These are phyloP conservation scores for Diadegma fenestrale DNA, from an alignment of 2,888 invertebrate species.

Conservation along the genomic window DNA sequence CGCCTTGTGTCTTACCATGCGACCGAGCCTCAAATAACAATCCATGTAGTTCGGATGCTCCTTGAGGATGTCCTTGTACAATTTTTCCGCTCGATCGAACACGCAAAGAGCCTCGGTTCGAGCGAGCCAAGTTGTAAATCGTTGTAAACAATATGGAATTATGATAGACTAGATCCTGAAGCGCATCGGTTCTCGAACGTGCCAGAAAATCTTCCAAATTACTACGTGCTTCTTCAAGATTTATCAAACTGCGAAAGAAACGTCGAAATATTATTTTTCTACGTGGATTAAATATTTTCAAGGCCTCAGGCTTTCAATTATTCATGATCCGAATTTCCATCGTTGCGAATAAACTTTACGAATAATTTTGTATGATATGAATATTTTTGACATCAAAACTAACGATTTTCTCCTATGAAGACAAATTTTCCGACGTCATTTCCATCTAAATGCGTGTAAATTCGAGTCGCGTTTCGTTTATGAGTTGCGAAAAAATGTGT, in stretches of 20 bases:
- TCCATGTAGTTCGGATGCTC: conserved; percentile 99
- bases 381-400: too few relatives aligned
- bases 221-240: conserved; percentile 93
- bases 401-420: too few relatives aligned
- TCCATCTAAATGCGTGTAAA: too few relatives aligned
- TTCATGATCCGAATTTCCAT: too few relatives aligned
- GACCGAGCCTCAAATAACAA: conserved; percentile 95
- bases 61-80: conserved; percentile 98
- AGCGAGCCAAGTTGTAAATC: conserved; percentile 97
- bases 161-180: conserved; percentile 97
- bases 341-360: too few relatives aligned
- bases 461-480: too few relatives aligned
- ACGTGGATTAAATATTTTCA: background rate
- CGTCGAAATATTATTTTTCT: background rate
- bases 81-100: conserved; percentile 97
- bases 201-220: conserved; percentile 94
- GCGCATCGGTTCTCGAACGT: conserved; percentile 92
- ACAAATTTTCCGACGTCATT: too few relatives aligned
- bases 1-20: conserved; percentile 99
- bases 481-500: too few relatives aligned
- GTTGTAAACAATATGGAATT: conserved; percentile 98
- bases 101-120: conserved; percentile 96
- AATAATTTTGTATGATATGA: too few relatives aligned
- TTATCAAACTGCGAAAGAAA: conserved; percentile 89
- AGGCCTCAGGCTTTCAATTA: too few relatives aligned